Evolutionary conservation across 2,888 invertebrate species (phyloP), one percentile per base, ranked within the genome.

Genomic region (Linnaemya vulpina): DNA sequence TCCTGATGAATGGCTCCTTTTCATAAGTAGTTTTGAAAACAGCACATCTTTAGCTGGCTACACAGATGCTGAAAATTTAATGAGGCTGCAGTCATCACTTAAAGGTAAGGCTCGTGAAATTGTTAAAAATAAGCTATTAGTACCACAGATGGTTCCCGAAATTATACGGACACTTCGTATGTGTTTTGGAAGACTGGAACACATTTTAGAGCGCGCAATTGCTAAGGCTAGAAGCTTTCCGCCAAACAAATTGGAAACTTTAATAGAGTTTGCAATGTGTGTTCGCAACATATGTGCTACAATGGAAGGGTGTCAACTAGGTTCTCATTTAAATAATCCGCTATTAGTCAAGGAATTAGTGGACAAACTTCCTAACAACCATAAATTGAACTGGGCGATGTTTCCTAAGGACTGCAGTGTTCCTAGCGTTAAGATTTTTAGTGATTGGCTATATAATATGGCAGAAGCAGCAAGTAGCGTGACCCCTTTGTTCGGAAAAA

Each of bases 371-470:
- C 71, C 75, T 4, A 60, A 60, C 25, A 58, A 46, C 11, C 35
- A 71, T 60, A 84, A 76, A 51, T 30, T 78, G 20, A 85, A 17
- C n/a, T 81, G 68, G 70, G 68, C 79, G 17, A 74, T 79, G 74
- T 53, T n/a, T n/a, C 35, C 40, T 0, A 70, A 74, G 9, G 70
- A 74, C 11, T 25, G 25, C 13, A n/a, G 68, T 15, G 38, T 78
- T 11, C 78, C 85, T 8, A 30, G 35, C 0, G 75, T 81, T 8
- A 77, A 73, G 15, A 2, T 13, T 30, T 60, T 73, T 58, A 63
- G 67, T 15, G 60, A 53, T 74, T 84, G 78, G 78, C 17, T 78
- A n/a, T 83, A 63, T 30, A 4, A 38, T 20, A 53, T 75, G 17
- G 53, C 68, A 20, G 53, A 68, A 8, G 68, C 68, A 1, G 68